Conservation (phyloP, 2,888 invertebrate species). For the Zele albiditarsus region DNA sequence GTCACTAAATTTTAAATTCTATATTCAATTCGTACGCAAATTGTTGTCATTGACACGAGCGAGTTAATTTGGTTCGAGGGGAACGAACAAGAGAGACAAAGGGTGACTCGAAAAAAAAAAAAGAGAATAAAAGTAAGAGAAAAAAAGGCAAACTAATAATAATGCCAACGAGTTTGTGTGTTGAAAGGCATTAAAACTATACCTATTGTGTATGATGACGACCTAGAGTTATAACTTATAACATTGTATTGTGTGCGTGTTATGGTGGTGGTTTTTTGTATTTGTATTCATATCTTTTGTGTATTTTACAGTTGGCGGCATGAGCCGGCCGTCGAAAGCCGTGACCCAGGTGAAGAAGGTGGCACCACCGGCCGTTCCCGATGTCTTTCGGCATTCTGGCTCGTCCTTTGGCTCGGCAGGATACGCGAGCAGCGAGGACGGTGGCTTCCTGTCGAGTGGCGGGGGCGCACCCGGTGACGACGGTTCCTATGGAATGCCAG, state of each 20-base stretch:
- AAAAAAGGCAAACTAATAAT: neutral
- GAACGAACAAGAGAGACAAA: neutral
- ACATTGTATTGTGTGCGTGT: slow-evolving; percentile 6
- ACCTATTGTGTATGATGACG: neutral
- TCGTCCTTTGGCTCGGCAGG: slow-evolving; percentile 86
- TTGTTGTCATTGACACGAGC: slow-evolving; percentile 32
- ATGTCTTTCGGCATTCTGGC: slow-evolving; percentile 86
- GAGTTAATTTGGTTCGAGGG: neutral
- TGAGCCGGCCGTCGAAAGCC: slow-evolving; percentile 88
- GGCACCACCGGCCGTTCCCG: slow-evolving; percentile 90
- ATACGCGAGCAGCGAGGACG: slow-evolving; percentile 85
- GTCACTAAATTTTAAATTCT: slow-evolving; percentile 16
- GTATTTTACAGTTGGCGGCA: slow-evolving; percentile 85
- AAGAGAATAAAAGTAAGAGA: neutral
- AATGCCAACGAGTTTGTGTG: neutral
- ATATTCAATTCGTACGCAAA: slow-evolving; percentile 38
- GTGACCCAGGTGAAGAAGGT: slow-evolving; percentile 92
- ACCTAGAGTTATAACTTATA: slow-evolving; percentile 1
- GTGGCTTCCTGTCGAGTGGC: slow-evolving; percentile 76
- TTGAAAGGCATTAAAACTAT: neutral
- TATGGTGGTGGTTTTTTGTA: neutral
- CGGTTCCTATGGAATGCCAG: slow-evolving; percentile 75
- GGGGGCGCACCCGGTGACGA: slow-evolving; percentile 64
- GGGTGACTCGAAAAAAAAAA: slow-evolving; percentile 1
- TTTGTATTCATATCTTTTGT: slow-evolving; percentile 31